Base-by-base conservation (phyloP, 2,888 invertebrate genomes). In the Caenorhabditis sp. region DNA sequence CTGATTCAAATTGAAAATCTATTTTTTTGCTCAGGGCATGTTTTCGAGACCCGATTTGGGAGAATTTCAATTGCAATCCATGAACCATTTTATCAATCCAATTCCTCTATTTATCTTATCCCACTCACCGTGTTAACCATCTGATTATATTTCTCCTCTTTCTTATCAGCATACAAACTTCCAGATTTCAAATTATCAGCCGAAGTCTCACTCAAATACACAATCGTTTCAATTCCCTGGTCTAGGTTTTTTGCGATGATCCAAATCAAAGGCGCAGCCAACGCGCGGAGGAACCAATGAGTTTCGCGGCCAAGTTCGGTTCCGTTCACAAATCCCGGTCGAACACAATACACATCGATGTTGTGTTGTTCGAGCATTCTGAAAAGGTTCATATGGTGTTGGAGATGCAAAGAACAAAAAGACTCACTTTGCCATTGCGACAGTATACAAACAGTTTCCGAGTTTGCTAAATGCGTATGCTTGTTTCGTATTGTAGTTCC, bases 151-250 rank as follows among this genome's bases (percentile, higher is more conserved):
- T 73, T 59, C 53, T 84, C 85, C 53, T 78, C 78, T 21, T 71
- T 68, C 25, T 67, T 67, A n/a, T 85, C 82, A 68, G 82, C 78
- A 70, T 93, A 94, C 85, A 93, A 91, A 77, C 90, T 90, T 12
- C 94, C 94, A 21, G 91, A 91, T 83, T 92, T 76, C 31, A 87
- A 91, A 0, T 91, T 91, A 20, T 89, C 89, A 31, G 92, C 87
- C 75, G 92, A 91, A 73, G 93, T 92, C 0, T 93, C 92, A 0
- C 93, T 93, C 87, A 93, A 93, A 88, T 92, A 92, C 14, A 94
- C 89, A 25, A 93, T 91, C 1, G 93, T 93, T 89, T 94, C 93
- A 0, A 93, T 91, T 54, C 94, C 94, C 93, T 84, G 76, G 27
- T 86, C 78, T 3, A 87, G 43, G 38, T 77, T 74, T 49, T 84